phyloP scores from a whole-genome alignment of 1,140 invertebrate genomes.

The Drosophila azteca region DNA sequence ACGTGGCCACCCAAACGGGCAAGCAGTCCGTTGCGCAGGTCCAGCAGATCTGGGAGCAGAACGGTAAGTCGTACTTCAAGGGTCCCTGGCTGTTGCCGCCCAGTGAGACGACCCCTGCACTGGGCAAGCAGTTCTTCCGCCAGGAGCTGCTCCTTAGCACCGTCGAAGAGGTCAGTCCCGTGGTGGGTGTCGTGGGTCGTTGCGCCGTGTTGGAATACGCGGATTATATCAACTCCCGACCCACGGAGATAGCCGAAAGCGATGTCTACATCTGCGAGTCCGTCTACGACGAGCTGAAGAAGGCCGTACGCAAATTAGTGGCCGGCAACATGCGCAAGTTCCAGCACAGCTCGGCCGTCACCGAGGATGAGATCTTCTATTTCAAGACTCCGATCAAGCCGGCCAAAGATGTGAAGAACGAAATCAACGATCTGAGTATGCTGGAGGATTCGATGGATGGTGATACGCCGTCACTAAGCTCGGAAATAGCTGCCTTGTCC shows the following conservation, averaged over 20 bases:
- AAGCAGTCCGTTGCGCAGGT: slow-evolving; percentile 96
- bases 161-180: slow-evolving; percentile 95
- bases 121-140: slow-evolving; percentile 90
- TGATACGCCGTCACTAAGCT: slow-evolving; percentile 89
- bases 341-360: slow-evolving; percentile 91
- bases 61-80: slow-evolving; percentile 94
- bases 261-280: slow-evolving; percentile 98
- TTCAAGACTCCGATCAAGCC: slow-evolving; percentile 91
- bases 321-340: slow-evolving; percentile 93
- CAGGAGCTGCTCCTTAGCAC: slow-evolving; percentile 97
- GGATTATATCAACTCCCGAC: slow-evolving; percentile 96
- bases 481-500: slow-evolving; percentile 85
- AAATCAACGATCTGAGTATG: slow-evolving; percentile 85
- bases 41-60: slow-evolving; percentile 96
- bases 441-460: slow-evolving; percentile 90
- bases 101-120: slow-evolving; percentile 90
- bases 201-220: slow-evolving; percentile 95
- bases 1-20: slow-evolving; percentile 93
- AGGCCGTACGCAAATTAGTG: slow-evolving; percentile 90
- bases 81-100: slow-evolving; percentile 97
- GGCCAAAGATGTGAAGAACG: slow-evolving; percentile 83
- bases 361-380: slow-evolving; percentile 96
- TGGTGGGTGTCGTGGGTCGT: slow-evolving; percentile 95
- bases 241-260: slow-evolving; percentile 96
- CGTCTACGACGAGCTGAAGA: slow-evolving; percentile 94